A percentile compares a stretch with the other conserved stretches of the same genome.
These are phyloP conservation scores for Tenthredo mesomela DNA, from an alignment of 2,888 invertebrate species.

Conservation along the genomic window DNA sequence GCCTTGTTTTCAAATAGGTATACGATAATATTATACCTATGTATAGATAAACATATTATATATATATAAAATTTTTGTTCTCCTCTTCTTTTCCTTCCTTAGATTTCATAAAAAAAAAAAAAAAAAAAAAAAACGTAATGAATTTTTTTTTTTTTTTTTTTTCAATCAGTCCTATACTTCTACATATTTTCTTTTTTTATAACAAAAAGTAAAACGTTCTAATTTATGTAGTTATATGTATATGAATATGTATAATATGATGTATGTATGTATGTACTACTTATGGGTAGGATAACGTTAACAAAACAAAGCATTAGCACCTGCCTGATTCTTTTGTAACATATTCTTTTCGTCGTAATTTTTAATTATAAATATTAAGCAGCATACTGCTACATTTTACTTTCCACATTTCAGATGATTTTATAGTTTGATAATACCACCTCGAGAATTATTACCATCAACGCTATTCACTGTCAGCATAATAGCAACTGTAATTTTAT, in stretches of 20 bases:
- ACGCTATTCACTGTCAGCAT: background rate
- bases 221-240: constrained; percentile 11
- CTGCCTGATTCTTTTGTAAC: constrained; percentile 11
- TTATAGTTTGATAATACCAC: background rate
- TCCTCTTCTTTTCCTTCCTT: background rate
- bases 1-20: constrained; percentile 29
- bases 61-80: constrained; percentile 18
- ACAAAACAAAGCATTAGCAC: constrained; percentile 50
- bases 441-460: background rate
- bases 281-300: constrained; percentile 7
- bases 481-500: background rate
- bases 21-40: constrained; percentile 35
- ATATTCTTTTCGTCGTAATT: constrained; percentile 5
- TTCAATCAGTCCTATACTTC: constrained; percentile 30
- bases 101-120: constrained; percentile 41
- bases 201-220: background rate
- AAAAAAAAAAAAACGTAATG: constrained; percentile 37
- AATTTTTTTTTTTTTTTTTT: background rate
- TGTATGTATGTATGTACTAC: background rate
- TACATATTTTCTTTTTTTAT: constrained; percentile 8
- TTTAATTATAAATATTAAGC: background rate
- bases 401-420: constrained; percentile 30
- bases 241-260: background rate
- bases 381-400: background rate
- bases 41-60: constrained; percentile 23